These are phyloP conservation scores for Andrena cerasifolii DNA, from an alignment of 1,140 invertebrate genomes.

Conservation along the genomic window DNA sequence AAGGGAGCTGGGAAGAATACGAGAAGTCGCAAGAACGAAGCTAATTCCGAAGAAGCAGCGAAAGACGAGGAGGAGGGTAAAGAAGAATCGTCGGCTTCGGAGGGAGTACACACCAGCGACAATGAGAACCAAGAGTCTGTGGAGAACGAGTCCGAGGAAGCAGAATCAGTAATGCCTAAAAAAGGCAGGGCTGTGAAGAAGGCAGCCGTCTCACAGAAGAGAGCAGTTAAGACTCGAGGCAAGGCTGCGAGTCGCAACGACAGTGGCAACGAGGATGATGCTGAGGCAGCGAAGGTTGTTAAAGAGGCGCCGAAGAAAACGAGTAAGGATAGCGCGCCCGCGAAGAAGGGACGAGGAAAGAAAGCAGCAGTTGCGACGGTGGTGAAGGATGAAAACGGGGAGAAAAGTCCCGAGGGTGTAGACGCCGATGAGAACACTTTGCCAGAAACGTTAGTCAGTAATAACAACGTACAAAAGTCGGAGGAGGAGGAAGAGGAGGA, in stretches of 20 bases:
- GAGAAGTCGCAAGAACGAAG: conserved; percentile 26
- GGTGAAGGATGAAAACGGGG: not conserved
- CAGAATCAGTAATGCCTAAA: not conserved
- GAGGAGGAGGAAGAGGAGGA: not conserved
- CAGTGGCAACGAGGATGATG: not conserved
- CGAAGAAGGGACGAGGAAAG: conserved; percentile 13
- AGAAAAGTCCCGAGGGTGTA: not conserved
- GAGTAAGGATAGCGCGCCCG: not conserved
- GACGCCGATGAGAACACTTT: not conserved
- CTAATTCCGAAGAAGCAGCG: not conserved
- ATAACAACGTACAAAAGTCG: conserved; percentile 8
- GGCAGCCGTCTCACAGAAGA: not conserved
- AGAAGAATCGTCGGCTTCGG: not conserved
- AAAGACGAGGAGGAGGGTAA: not conserved
- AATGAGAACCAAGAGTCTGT: conserved; percentile 1
- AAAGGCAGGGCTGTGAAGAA: conserved; percentile 19
- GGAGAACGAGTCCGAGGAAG: not conserved
- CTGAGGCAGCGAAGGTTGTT: not conserved
- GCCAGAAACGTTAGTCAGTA: not conserved
- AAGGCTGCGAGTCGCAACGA: conserved; percentile 13
- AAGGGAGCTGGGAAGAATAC: not conserved
- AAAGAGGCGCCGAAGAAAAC: conserved; percentile 21
- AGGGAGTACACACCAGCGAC: not conserved
- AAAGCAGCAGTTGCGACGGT: not conserved
- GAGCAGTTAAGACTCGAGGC: conserved; percentile 5